phyloP scores from a whole-genome alignment of 2,888 invertebrate species.

The Bombyx huttoni region DNA sequence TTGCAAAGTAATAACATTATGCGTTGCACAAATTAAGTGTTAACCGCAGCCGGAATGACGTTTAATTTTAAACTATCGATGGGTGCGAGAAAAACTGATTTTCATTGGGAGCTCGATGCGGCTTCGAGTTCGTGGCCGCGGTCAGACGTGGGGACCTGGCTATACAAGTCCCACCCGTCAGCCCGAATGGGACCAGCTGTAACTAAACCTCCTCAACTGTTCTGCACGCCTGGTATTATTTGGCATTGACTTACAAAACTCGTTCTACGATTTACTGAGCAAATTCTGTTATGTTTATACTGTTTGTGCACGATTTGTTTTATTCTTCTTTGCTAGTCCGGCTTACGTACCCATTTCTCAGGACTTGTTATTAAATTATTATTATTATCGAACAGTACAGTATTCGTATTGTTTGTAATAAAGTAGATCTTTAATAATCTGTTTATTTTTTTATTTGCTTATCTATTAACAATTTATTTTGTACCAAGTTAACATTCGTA shows the following conservation, averaged over 20 bases:
- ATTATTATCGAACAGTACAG: too few species aligned
- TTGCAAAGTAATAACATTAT: slow-evolving; percentile 60
- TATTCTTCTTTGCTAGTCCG: neutral
- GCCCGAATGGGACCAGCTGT: slow-evolving; percentile 19
- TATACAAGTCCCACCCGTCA: slow-evolving; percentile 14
- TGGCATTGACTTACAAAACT: slow-evolving; percentile 67
- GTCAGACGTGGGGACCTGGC: slow-evolving; percentile 22
- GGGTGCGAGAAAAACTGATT: slow-evolving; percentile 58
- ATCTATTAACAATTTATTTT: too few species aligned
- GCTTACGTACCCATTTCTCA: slow-evolving; percentile 1
- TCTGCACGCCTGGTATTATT: slow-evolving; percentile 58
- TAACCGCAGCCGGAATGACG: slow-evolving; percentile 63
- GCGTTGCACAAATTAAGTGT: slow-evolving; percentile 61
- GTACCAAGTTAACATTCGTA: too few species aligned
- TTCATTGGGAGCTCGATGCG: slow-evolving; percentile 35
- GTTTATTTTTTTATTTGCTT: too few species aligned
- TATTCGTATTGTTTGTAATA: too few species aligned
- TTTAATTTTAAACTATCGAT: slow-evolving; percentile 67
- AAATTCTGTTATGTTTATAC: slow-evolving; percentile 14
- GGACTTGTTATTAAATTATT: too few species aligned
- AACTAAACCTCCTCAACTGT: slow-evolving; percentile 29
- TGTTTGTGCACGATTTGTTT: slow-evolving; percentile 3
- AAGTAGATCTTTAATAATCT: too few species aligned
- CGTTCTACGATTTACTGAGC: slow-evolving; percentile 32
- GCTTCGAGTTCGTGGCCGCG: slow-evolving; percentile 17